Conservation (phyloP, 2,888 invertebrate species). For the Erebia ligea region DNA sequence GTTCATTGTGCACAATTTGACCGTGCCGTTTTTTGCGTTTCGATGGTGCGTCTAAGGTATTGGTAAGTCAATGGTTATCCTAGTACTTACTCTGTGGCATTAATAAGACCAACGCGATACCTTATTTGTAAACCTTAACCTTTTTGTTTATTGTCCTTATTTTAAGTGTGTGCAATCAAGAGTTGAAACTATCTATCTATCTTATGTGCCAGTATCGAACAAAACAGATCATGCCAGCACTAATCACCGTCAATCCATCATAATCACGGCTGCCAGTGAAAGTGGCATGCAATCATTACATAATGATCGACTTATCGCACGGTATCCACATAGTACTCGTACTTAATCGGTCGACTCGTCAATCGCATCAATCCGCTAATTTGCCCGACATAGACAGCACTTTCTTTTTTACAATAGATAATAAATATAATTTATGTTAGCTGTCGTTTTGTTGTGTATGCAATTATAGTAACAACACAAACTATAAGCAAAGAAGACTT, state of each 20-base stretch:
- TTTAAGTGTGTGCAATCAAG: too few relatives aligned
- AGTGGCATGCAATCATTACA: conserved; percentile 29
- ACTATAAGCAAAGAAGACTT: too few relatives aligned
- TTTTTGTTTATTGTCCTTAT: too few relatives aligned
- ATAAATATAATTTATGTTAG: conserved; percentile 1
- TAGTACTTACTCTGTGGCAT: too few relatives aligned
- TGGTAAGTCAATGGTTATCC: too few relatives aligned
- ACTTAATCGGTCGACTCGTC: conserved; percentile 30
- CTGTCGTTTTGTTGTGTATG: not conserved
- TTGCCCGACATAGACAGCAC: conserved; percentile 31
- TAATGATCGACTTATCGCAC: conserved; percentile 20
- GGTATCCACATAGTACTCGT: conserved; percentile 22
- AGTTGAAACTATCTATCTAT: not conserved
- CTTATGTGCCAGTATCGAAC: conserved; percentile 5
- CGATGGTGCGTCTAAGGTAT: too few relatives aligned
- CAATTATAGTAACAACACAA: not conserved
- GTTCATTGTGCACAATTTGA: too few relatives aligned
- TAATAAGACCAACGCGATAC: too few relatives aligned
- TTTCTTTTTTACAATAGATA: conserved; percentile 31
- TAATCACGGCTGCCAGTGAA: conserved; percentile 19
- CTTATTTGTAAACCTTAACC: too few relatives aligned
- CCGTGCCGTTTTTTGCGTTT: too few relatives aligned
- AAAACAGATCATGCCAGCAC: conserved; percentile 13
- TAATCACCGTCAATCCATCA: conserved; percentile 25
- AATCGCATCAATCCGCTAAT: conserved; percentile 29